Evolutionary conservation across 30 jellyfish, hydroid and myxozoan species (phyloP), one percentile per base, ranked within the genome.

Genomic region (Haliclystus octoradiatus): DNA sequence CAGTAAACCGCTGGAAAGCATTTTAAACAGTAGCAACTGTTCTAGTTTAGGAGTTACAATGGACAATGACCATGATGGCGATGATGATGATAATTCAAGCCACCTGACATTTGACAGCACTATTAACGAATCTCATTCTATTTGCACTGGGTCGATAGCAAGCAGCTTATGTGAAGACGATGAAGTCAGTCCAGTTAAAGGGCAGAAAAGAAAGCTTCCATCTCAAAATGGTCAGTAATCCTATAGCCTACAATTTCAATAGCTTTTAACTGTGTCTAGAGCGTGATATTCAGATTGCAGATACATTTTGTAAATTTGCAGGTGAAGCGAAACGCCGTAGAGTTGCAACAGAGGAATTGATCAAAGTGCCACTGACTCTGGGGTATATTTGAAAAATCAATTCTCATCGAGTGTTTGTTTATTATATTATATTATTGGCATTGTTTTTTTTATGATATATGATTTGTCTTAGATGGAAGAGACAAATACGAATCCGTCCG

Each of bases 401-500:
- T 9, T 29, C 25, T 7, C 13, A 57, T 57, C 69, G 5, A 12
- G 15, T 57, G 69, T 7, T 57, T 57, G 28, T 12, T 57, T 13
- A 7, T 64, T 26, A 9, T 29, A 15, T 65, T 65, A 23, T 32
- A 12, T 65, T 32, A 14, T 40, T 19, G 23, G 9, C 30, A 40
- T 23, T 24, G 3, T 19, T 34, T 31, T 28, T 31, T 34, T 64
- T 12, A 22, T 3, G 73, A 64, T 23, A 28, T 25, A 64, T 64
- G 26, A 5, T 29, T 64, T 25, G 66, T 62, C 30, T 1, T 69
- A 90, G 98, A 32, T 90, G 98, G 98, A 69, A 81, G 61, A 60
- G 98, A 31, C 98, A 90, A 71, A 90, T 91, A 14, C 69, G 95
- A 27, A 65, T 90, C 25, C 71, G 89, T 2, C 94, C 98, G 7